phyloP scores from a whole-genome alignment of 2,113 vertebrate species.

The Psittacus erithacus region DNA sequence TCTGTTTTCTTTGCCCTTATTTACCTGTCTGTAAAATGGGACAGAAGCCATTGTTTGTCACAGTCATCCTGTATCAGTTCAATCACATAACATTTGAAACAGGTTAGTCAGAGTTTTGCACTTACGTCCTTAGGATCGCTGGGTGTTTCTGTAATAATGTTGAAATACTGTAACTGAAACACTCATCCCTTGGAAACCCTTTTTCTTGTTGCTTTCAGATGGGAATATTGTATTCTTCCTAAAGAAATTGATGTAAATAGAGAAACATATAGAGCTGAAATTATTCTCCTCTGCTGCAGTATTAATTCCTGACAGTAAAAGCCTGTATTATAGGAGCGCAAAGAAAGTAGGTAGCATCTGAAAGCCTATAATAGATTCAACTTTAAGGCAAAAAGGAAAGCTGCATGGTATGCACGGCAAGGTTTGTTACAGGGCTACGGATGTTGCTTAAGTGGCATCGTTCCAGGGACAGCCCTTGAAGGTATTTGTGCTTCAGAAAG shows the following conservation, averaged over 20 bases:
- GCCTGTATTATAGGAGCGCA: not conserved
- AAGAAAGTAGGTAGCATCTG: not conserved
- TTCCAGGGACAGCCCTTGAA: not conserved
- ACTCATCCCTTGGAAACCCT: not conserved
- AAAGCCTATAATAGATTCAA: not conserved
- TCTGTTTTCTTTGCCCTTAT: not conserved
- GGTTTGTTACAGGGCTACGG: not conserved
- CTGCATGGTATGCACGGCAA: not conserved
- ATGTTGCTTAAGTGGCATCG: not conserved
- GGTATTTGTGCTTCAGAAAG: not conserved
- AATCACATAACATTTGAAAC: not conserved
- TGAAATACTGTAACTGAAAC: not conserved
- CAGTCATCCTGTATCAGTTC: not conserved
- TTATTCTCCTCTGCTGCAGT: not conserved
- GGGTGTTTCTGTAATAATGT: not conserved
- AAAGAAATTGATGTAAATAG: slow-evolving; percentile 2
- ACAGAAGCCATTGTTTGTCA: not conserved
- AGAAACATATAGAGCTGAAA: not conserved
- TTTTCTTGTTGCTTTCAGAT: not conserved
- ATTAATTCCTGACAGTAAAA: slow-evolving; percentile 24
- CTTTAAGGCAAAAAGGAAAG: not conserved
- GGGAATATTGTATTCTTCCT: not conserved
- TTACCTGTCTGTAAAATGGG: not conserved
- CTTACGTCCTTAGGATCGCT: fast-evolving
- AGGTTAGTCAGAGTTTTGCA: not conserved